These are phyloP conservation scores for Ctenodactylus gundi DNA, from an alignment of 2,113 vertebrate genomes.

Conservation along the genomic window DNA sequence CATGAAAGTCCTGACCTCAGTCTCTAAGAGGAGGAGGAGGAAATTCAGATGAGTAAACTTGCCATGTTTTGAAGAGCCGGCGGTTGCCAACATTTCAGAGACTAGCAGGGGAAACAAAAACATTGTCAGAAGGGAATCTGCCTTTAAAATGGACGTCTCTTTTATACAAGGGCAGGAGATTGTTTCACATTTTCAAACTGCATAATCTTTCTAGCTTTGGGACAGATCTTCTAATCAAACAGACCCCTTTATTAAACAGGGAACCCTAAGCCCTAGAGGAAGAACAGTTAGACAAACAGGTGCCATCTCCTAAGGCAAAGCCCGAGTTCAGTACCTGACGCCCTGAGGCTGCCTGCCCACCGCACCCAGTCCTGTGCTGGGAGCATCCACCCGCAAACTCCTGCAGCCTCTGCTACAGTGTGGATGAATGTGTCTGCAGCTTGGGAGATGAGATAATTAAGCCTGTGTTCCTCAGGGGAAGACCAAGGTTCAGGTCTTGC, in stretches of 20 bases:
- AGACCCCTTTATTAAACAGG: not conserved
- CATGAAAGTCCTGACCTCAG: too few species aligned
- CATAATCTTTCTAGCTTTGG: not conserved
- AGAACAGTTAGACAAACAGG: not conserved
- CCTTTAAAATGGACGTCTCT: not conserved
- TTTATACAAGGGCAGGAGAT: not conserved
- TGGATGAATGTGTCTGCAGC: not conserved
- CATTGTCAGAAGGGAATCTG: not conserved
- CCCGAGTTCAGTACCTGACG: not conserved
- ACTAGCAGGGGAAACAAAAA: not conserved
- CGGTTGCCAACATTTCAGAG: not conserved
- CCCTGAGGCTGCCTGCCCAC: not conserved
- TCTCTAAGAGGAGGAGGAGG: too few species aligned
- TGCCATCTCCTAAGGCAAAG: not conserved
- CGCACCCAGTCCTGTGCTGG: not conserved
- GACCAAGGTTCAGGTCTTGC: not conserved
- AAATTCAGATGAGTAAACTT: not conserved
- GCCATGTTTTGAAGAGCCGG: not conserved
- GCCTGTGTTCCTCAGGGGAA: not conserved
- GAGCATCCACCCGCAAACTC: not conserved
- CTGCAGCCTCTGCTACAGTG: not conserved
- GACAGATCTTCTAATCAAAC: not conserved
- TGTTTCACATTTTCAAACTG: not conserved
- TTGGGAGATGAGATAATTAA: conserved; percentile 16
- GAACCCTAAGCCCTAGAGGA: not conserved